phyloP scores from a whole-genome alignment of 35 echinoderm and acorn worm genomes.

The Ophioderma brevispina region DNA sequence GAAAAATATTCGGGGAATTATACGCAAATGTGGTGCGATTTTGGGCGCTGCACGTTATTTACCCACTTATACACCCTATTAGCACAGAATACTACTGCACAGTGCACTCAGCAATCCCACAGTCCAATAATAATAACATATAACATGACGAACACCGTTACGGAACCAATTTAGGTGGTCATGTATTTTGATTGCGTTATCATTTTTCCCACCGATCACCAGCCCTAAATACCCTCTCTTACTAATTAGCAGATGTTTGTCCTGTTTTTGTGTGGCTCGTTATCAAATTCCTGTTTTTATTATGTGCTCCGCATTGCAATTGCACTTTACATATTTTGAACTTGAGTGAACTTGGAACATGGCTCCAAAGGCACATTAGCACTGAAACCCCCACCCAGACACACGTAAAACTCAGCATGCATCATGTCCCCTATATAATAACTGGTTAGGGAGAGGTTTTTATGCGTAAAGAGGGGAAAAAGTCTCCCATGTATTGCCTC shows the following conservation, averaged over 20 bases:
- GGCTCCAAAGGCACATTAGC: not conserved
- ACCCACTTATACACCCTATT: not conserved
- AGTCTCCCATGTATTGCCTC: not conserved
- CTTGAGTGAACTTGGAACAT: not conserved
- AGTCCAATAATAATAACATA: too few relatives aligned
- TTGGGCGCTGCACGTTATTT: not conserved
- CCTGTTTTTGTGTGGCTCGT: not conserved
- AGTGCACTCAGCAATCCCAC: too few relatives aligned
- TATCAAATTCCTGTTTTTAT: conserved; percentile 8
- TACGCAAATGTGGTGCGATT: too few relatives aligned
- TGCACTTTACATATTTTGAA: not conserved
- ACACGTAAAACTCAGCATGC: not conserved
- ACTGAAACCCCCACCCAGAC: not conserved
- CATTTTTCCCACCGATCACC: too few relatives aligned
- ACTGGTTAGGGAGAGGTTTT: not conserved
- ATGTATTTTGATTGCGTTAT: too few relatives aligned
- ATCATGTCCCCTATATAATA: not conserved
- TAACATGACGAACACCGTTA: too few relatives aligned
- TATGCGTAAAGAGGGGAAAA: not conserved
- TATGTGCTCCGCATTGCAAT: not conserved
- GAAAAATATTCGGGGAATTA: not conserved
- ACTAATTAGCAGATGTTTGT: conserved; percentile 3
- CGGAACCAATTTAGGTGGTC: too few relatives aligned
- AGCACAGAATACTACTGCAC: not conserved
- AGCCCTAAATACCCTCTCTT: not conserved